phyloP scores from a whole-genome alignment of 2,797 vertebrate species.

The Halcyon leucocephala region DNA sequence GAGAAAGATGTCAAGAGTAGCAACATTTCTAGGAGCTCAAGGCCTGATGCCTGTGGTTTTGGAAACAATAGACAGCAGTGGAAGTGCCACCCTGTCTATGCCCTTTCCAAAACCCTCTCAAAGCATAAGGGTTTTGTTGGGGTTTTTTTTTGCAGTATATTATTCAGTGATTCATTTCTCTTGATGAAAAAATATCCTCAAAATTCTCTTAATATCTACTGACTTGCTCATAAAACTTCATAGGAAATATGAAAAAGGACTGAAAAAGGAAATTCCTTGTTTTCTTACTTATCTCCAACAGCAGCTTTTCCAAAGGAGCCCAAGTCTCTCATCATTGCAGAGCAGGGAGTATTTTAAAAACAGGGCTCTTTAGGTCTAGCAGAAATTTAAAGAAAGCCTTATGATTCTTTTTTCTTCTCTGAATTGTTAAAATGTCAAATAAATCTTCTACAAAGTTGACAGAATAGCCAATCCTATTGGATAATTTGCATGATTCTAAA shows the following conservation, averaged over 20 bases:
- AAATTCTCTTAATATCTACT: neutral
- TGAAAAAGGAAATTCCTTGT: neutral
- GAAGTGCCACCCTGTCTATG: rapidly evolving
- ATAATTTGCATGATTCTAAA: neutral
- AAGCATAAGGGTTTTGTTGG: neutral
- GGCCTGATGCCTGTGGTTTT: rapidly evolving
- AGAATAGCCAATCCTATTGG: neutral
- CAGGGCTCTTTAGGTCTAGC: neutral
- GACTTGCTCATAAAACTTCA: neutral
- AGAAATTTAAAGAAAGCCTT: neutral
- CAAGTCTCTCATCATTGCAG: neutral
- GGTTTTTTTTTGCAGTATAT: neutral
- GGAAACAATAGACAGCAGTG: neutral
- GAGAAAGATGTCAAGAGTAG: neutral
- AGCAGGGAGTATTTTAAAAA: neutral
- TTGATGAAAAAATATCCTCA: neutral
- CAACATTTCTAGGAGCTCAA: neutral
- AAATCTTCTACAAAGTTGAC: neutral
- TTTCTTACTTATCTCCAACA: neutral
- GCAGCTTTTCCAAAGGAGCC: neutral
- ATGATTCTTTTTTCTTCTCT: neutral
- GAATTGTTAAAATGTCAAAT: neutral
- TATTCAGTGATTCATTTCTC: neutral
- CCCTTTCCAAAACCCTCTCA: neutral
- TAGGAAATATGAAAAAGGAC: neutral